Evolutionary conservation across 2,888 invertebrate species (phyloP), one percentile per base, ranked within the genome.

Genomic region (Subacronicta megacephala): DNA sequence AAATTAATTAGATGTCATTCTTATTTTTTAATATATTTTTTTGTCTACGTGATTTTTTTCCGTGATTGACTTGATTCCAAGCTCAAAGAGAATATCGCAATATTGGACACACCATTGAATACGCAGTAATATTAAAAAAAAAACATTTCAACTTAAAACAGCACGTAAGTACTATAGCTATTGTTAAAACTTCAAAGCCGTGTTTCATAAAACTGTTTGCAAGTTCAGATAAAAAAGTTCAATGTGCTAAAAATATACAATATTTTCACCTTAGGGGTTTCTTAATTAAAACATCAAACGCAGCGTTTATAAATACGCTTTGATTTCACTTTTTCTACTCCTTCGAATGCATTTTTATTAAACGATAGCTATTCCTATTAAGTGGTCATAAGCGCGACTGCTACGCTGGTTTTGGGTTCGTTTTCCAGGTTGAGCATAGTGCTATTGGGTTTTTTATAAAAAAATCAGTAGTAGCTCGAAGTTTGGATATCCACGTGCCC

Each of bases 221-320:
- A 66, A 45, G 40, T 53, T 55, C 7, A 10, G 36, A 23, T 46
- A 42, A 65, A 37, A 65, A 74, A 35, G 47, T 55, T 64, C 40
- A 52, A 57, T 50, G 63, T 62, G 53, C 68, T 60, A 51, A 58
- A 72, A 70, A 68, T 53, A 66, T 50, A 47, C 62, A 62, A 18
- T 62, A 66, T 75, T n/a, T 75, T 72, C 59, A 66, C 31, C 60
- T 61, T 50, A 57, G 37, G 40, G 60, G 53, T 59, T 75, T 70
- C 68, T 75, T 75, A 77, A 79, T 82, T 80, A 79, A 81, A 80
- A 81, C 72, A 82, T 81, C 80, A 82, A 81, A 79, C 63, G 60
- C 72, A 75, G 45, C 40, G 50, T 59, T 65, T 68, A 59, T 45
- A 60, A 58, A 67, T 63, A n/a, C 52, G 72, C 60, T 74, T 73